A percentile compares a stretch with the other conserved stretches of the same genome.
Evolutionary conservation across 2,797 vertebrate species (phyloP).

Genomic region (Acipenser transmontanus): DNA sequence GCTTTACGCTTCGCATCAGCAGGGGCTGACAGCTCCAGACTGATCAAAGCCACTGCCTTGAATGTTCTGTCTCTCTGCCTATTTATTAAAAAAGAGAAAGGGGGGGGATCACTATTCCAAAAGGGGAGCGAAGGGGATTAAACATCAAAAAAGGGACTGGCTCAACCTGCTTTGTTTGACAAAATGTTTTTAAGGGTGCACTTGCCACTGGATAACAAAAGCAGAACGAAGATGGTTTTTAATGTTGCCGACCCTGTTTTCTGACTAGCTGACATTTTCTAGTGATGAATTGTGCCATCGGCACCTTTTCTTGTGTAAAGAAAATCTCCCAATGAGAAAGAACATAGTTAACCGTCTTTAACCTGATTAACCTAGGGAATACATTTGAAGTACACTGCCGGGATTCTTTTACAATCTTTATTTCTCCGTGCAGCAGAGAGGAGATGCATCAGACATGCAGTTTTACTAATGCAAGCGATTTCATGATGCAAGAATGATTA

Average conservation of each 20-base stretch:
- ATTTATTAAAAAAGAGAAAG: conserved; percentile 57
- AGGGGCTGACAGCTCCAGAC: conserved; percentile 63
- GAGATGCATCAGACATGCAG: conserved; percentile 38
- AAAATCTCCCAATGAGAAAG: conserved; percentile 26
- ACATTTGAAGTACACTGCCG: conserved; percentile 46
- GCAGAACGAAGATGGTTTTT: conserved; percentile 9
- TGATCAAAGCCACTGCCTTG: conserved; percentile 64
- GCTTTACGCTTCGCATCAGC: conserved; percentile 29
- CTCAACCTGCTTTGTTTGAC: conserved; percentile 41
- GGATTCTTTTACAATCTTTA: conserved; percentile 41
- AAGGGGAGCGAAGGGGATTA: conserved; percentile 53
- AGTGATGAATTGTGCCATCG: conserved; percentile 25
- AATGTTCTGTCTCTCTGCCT: conserved; percentile 52
- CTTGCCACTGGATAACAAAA: conserved; percentile 8
- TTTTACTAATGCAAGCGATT: conserved; percentile 38
- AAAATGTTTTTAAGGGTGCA: conserved; percentile 19
- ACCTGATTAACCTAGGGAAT: conserved; percentile 49
- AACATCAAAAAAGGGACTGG: conserved; percentile 44
- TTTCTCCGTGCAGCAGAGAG: conserved; percentile 33
- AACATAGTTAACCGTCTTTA: conserved; percentile 42
- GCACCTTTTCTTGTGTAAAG: conserved; percentile 15
- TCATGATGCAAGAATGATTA: conserved; percentile 53
- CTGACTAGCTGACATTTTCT: conserved; percentile 26
- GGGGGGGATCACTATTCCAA: conserved; percentile 47
- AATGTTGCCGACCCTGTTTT: conserved; percentile 22